Evolutionary conservation across 2,113 vertebrate species (phyloP).

Genomic region (Octodon degus): DNA sequence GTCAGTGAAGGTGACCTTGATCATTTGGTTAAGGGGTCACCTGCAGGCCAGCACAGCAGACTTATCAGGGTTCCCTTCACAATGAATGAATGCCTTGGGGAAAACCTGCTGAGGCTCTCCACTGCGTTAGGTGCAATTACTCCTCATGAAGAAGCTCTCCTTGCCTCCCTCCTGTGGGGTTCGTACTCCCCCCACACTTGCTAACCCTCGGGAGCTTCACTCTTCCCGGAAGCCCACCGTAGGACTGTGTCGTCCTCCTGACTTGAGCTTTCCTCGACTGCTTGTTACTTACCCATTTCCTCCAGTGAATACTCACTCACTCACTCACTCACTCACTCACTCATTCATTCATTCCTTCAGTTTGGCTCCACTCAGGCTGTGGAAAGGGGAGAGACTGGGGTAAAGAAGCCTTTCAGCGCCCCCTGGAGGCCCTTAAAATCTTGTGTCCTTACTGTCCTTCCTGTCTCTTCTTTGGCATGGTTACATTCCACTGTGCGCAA

Average conservation of each 20-base stretch:
- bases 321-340: neutral
- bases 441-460: neutral
- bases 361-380: neutral
- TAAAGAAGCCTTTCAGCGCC: rapidly evolving
- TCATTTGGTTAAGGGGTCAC: no score
- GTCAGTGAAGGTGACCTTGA: no score
- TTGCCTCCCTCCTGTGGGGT: neutral
- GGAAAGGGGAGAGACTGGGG: neutral
- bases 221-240: neutral
- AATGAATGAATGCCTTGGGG: neutral
- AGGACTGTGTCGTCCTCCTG: neutral
- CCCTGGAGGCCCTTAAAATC: neutral
- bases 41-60: neutral
- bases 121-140: neutral
- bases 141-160: neutral
- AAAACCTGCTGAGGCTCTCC: no score
- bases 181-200: neutral
- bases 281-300: neutral
- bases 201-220: neutral
- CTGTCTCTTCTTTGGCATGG: neutral
- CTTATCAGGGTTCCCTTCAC: neutral
- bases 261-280: neutral
- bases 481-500: neutral
- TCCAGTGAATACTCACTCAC: neutral
- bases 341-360: neutral